Evolutionary conservation across 2,888 invertebrate species (phyloP).

Genomic region (Apomyelois bistriatella): DNA sequence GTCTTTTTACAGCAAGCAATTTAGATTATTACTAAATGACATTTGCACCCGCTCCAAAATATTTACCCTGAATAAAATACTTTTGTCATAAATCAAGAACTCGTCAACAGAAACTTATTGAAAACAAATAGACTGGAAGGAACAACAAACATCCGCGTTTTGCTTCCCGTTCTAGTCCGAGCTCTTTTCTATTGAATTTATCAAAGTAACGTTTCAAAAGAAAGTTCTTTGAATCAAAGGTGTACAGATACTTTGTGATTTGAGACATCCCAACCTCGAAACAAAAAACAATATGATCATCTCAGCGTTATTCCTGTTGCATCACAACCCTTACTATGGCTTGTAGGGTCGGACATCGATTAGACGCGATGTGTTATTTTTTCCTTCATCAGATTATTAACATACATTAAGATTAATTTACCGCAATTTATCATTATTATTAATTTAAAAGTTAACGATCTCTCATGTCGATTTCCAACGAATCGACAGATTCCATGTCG

Average conservation of each 20-base stretch:
- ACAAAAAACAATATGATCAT: too few relatives aligned
- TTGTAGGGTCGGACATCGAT: too few relatives aligned
- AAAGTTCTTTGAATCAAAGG: background rate
- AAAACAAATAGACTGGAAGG: constrained; percentile 5
- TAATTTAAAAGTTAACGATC: too few relatives aligned
- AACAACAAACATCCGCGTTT: background rate
- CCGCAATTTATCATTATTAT: too few relatives aligned
- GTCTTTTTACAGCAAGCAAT: too few relatives aligned
- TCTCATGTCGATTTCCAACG: too few relatives aligned
- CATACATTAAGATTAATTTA: too few relatives aligned
- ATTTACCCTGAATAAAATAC: constrained; percentile 1
- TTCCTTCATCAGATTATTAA: too few relatives aligned
- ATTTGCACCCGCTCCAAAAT: background rate
- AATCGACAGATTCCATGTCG: too few relatives aligned
- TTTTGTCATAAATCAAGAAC: constrained; percentile 4
- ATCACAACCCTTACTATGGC: too few relatives aligned
- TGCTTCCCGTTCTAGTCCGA: background rate
- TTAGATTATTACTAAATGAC: background rate
- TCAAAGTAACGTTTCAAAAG: background rate
- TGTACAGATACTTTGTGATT: background rate
- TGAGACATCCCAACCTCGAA: background rate
- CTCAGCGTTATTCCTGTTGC: too few relatives aligned
- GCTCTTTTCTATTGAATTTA: background rate
- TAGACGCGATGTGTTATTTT: too few relatives aligned
- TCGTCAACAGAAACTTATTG: constrained; percentile 4